Evolutionary conservation across 2,888 invertebrate genomes (phyloP), one percentile per base, ranked within the genome.

Genomic region (Pterostichus madidus): DNA sequence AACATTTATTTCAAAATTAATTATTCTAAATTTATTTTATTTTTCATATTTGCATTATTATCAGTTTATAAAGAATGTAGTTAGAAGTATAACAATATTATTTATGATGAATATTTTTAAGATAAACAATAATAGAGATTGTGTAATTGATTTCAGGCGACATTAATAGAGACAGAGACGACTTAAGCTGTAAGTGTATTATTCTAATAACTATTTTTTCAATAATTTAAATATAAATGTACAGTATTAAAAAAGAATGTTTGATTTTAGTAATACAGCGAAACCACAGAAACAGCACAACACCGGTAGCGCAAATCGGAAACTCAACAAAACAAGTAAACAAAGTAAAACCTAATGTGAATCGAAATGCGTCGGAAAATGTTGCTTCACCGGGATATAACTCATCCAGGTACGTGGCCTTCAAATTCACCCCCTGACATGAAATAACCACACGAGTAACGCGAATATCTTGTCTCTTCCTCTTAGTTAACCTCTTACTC

Each of bases 331-430:
- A 96, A 88, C 96, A 96, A 90, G 96, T 96, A 89, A 96, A 96
- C 91, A 96, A 96, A 90, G 96, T 96, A 87, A 97, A 96, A 89
- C 96, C 96, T 64, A 96, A 95, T 87, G 95, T 96, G 84, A 96
- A 95, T 89, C 93, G 96, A 89, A 93, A 93, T 84, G 92, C 94
- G 77, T 93, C 94, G 52, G 96, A 96, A 87, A 94, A 94, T 91
- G 92, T 94, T 90, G 93, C 91, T 80, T 93, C 94, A 85, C 94
- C 94, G 85, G 92, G 92, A 85, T 94, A 94, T 89, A 94, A 94
- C 89, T 93, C 87, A 89, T 93, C 87, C 92, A 92, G 93, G 77
- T 77, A 77, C 15, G 77, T 56, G 32, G 11, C n/a, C 8, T 77
- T 15, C 91, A 89, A 85, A 86, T 32, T n/a, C 52, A 52, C 13